Evolutionary conservation across 1,140 invertebrate species (phyloP).

Genomic region (Cyclina sinensis): DNA sequence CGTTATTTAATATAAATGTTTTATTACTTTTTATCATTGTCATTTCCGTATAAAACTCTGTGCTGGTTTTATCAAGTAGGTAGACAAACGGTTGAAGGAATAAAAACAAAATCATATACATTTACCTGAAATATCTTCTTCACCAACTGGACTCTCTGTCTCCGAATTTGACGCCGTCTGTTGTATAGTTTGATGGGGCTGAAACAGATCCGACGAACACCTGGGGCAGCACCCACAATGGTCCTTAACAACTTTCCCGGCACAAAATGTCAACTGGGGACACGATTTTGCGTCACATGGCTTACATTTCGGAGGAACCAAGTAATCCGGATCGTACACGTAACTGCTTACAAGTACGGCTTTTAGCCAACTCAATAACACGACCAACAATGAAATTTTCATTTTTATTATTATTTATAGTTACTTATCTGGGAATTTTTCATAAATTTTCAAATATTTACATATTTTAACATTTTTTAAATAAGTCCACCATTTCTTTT

Average conservation of each 20-base stretch:
- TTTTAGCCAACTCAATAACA: neutral
- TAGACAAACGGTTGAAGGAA: too few species aligned
- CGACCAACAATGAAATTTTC: neutral
- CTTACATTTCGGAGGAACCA: conserved; percentile 65
- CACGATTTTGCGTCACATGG: conserved; percentile 72
- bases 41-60: too few species aligned
- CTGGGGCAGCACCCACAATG: conserved; percentile 78
- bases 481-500: too few species aligned
- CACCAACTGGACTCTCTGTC: neutral
- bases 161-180: neutral
- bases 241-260: conserved; percentile 75
- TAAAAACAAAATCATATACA: neutral
- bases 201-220: conserved; percentile 73
- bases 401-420: neutral
- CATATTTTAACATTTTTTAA: too few species aligned
- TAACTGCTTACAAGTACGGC: neutral
- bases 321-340: conserved; percentile 47
- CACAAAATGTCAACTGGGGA: conserved; percentile 77
- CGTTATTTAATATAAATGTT: too few species aligned
- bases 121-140: conserved; percentile 21
- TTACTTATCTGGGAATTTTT: neutral
- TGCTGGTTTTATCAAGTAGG: too few species aligned
- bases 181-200: conserved; percentile 5
- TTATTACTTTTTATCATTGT: too few species aligned
- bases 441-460: neutral